Conservation (phyloP, 2,113 vertebrate species). For the Lasiurus borealis region DNA sequence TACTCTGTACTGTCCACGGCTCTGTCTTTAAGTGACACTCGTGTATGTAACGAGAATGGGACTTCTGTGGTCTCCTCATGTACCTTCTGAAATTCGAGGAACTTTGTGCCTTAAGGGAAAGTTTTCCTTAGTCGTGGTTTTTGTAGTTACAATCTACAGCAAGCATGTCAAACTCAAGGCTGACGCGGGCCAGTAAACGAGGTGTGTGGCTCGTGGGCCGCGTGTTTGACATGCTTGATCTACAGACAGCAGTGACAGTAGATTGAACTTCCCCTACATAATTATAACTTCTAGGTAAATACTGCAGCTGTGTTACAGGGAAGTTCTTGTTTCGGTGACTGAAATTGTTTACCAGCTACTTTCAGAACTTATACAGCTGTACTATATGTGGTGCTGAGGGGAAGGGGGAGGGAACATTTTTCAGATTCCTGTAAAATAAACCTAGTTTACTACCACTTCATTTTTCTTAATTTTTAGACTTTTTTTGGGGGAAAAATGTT, state of each 20-base stretch:
- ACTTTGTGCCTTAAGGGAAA: not conserved
- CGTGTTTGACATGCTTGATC: too few relatives aligned
- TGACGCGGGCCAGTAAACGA: too few relatives aligned
- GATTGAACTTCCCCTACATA: not conserved
- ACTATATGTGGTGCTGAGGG: not conserved
- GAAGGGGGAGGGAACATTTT: not conserved
- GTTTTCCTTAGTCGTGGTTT: not conserved
- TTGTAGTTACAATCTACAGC: not conserved
- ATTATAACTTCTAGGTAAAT: constrained; percentile 10
- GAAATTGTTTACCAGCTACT: not conserved
- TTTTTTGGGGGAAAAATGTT: not conserved
- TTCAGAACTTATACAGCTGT: constrained; percentile 30
- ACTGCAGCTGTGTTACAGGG: not conserved
- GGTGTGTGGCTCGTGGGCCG: too few relatives aligned
- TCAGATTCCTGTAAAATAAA: constrained; percentile 29
- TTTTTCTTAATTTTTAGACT: constrained; percentile 15
- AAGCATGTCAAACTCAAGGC: not conserved
- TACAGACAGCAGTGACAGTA: not conserved
- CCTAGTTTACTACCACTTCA: not conserved
- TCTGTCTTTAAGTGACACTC: not conserved
- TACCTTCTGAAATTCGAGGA: constrained; percentile 43
- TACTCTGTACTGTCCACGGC: not conserved
- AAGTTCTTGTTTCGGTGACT: constrained; percentile 16
- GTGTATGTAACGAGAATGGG: not conserved
- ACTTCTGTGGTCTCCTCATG: not conserved